Conservation (phyloP, 2,797 vertebrate genomes). For the Hylomyscus alleni region DNA sequence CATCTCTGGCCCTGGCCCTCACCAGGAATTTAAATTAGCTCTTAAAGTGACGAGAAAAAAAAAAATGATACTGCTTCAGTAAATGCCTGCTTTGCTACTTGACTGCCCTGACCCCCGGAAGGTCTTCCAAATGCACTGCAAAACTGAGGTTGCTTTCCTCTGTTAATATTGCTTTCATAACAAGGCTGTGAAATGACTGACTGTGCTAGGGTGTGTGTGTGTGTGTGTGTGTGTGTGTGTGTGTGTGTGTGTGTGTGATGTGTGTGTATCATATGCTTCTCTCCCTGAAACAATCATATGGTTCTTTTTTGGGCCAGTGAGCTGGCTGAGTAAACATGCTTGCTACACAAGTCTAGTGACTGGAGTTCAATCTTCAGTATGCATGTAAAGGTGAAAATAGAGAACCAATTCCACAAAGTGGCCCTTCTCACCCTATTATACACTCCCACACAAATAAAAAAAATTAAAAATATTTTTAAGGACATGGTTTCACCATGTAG, state of each 20-base stretch:
- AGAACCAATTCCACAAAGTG: neutral
- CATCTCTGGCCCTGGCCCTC: neutral
- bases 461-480: neutral
- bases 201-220: constrained; percentile 13
- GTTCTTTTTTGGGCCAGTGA: neutral
- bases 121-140: constrained; percentile 30
- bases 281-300: constrained; percentile 25
- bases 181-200: constrained; percentile 35
- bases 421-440: neutral
- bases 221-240: too few species aligned
- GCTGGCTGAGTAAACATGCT: neutral
- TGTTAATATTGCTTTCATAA: constrained; percentile 32
- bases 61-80: constrained; percentile 19
- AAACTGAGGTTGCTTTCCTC: constrained; percentile 19
- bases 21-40: constrained; percentile 59
- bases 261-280: neutral
- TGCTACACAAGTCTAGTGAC: neutral
- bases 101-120: constrained; percentile 14
- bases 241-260: neutral
- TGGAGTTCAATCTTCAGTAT: neutral
- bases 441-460: neutral
- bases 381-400: neutral
- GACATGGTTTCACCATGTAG: neutral
- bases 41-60: constrained; percentile 16
- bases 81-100: constrained; percentile 53